Percentiles rank a stretch among this genome's conserved stretches.
Conservation (phyloP, 1,140 invertebrate species). For the Drosophila truncata region DNA sequence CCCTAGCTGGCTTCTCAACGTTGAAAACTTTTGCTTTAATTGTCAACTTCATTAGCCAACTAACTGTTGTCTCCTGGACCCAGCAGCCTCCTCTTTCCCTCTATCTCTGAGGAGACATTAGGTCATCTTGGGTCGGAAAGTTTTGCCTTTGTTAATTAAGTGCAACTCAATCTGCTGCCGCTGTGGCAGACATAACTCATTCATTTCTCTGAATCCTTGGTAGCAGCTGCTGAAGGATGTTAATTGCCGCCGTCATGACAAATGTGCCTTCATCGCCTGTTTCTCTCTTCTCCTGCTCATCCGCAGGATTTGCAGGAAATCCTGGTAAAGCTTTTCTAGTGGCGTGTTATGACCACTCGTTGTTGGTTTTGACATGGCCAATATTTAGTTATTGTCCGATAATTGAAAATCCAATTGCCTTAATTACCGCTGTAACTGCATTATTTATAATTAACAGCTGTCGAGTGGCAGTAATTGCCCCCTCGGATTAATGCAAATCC, state of each 20-base stretch:
- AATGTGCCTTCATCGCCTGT: conserved; percentile 8
- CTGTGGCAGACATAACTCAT: conserved; percentile 55
- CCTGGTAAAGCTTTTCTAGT: not conserved
- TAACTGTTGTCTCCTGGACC: conserved; percentile 11
- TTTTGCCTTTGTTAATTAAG: conserved; percentile 68
- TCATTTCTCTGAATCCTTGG: conserved; percentile 33
- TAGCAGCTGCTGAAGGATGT: conserved; percentile 34
- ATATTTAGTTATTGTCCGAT: conserved; percentile 27
- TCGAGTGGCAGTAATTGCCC: conserved; percentile 39
- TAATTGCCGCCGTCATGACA: conserved; percentile 43
- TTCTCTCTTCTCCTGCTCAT: not conserved
- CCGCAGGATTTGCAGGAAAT: not conserved
- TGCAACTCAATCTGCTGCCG: conserved; percentile 53
- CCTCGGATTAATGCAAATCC: conserved; percentile 31
- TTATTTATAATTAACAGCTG: conserved; percentile 57
- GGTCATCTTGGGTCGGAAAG: conserved; percentile 38
- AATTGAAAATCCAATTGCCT: conserved; percentile 37
- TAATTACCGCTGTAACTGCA: conserved; percentile 46
- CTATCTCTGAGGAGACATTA: conserved; percentile 2
- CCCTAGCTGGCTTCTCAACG: conserved; percentile 6
- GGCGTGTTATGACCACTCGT: not conserved
- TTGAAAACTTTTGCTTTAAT: conserved; percentile 42
- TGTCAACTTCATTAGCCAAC: conserved; percentile 61
- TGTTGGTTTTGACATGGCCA: conserved; percentile 29
- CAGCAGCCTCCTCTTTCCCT: not conserved